Percentiles rank a stretch among this genome's conserved stretches.
These are phyloP conservation scores for Myotis pilosus DNA, from an alignment of 2,797 vertebrate genomes.

Conservation along the genomic window DNA sequence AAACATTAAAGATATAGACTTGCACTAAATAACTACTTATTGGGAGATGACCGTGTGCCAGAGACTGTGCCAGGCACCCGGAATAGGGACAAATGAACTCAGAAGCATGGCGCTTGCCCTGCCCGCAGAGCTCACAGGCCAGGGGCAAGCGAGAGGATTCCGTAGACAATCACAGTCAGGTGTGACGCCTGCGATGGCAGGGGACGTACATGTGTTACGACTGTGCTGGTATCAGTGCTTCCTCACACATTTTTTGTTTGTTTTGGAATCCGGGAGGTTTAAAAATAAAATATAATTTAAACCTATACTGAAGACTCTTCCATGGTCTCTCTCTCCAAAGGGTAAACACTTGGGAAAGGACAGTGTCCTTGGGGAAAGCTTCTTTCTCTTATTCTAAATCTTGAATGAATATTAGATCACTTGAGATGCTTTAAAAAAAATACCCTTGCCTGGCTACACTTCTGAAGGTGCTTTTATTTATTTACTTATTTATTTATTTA, in stretches of 20 bases:
- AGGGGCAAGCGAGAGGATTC: not conserved
- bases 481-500: not conserved
- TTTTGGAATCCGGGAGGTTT: not conserved
- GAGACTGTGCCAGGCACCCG: not conserved
- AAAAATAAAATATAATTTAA: not conserved
- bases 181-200: not conserved
- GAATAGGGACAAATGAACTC: not conserved
- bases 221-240: not conserved
- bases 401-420: not conserved
- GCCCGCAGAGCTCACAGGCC: not conserved
- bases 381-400: not conserved
- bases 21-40: not conserved
- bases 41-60: not conserved
- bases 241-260: not conserved
- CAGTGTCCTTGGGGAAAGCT: not conserved
- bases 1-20: not conserved
- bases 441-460: not conserved
- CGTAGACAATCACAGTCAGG: not conserved
- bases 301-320: not conserved
- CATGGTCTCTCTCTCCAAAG: not conserved
- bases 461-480: not conserved
- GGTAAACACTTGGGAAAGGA: not conserved
- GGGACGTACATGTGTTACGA: not conserved
- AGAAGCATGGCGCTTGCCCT: not conserved
- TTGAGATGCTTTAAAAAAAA: not conserved